Evolutionary conservation across 2,113 vertebrate species (phyloP).

Genomic region (Bothrops jararaca): DNA sequence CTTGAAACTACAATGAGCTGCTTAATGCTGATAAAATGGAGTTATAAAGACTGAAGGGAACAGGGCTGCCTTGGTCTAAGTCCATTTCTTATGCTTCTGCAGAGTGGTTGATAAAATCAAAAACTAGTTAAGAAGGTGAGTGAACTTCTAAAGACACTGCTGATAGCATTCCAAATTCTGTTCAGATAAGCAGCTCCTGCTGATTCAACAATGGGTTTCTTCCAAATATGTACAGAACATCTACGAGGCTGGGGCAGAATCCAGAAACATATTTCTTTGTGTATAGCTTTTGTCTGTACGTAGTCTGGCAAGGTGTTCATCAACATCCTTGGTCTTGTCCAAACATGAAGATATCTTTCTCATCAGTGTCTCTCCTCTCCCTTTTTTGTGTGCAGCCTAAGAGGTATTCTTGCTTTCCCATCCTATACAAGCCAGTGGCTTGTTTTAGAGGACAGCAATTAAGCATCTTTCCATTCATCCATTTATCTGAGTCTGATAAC

Average conservation of each 20-base stretch:
- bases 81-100: not conserved
- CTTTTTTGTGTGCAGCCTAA: not conserved
- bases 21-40: not conserved
- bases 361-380: not conserved
- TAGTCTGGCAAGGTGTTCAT: not conserved
- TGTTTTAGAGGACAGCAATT: not conserved
- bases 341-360: not conserved
- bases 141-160: not conserved
- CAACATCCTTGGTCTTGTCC: not conserved
- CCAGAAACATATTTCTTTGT: not conserved
- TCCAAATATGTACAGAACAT: not conserved
- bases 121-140: not conserved
- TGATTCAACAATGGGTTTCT: not conserved
- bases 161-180: not conserved
- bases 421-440: not conserved
- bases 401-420: not conserved
- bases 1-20: not conserved
- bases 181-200: not conserved
- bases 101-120: not conserved
- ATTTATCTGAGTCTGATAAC: not conserved
- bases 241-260: not conserved
- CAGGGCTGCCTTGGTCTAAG: not conserved
- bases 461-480: not conserved
- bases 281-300: not conserved
- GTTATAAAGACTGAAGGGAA: not conserved